Base-by-base conservation (phyloP, 2,888 invertebrate genomes). In the Nowickia ferox region DNA sequence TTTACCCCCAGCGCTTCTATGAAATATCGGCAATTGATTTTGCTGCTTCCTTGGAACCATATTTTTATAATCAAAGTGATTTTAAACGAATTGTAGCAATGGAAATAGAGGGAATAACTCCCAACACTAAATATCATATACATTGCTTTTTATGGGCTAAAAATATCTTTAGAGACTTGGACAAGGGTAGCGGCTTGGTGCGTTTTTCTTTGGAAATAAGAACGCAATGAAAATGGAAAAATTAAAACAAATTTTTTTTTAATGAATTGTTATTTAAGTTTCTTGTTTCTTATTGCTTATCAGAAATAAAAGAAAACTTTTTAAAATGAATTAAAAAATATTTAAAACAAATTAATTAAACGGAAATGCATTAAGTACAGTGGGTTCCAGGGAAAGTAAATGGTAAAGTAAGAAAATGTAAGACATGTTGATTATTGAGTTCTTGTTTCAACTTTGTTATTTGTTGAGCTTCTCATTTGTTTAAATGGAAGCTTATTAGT, bases 91-190 rank as follows among this genome's bases (percentile, higher is more conserved):
- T 61, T 38, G 40, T 78, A 11, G 77, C 77, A 1, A 57, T 77
- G 11, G 66, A 66, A 44, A 22, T 78, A 13, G 30, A 22, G 13
- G 19, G 68, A 46, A 40, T 74, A 5, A 6, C 22, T 0, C 9
- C 55, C 1, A 53, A 72, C 78, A n/a, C 61, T 15, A 66, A 40
- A 69, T 10, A 84, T 66, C 59, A 48, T 3, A 42, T 77, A 19
- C 19, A n/a, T 9, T 71, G 82, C n/a, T 17, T 44, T 53, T 42
- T 83, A 9, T 77, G 77, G 71, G 77, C 77, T 15, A 83, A 72
- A 72, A 65, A 84, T 69, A 69, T 79, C 22, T 9, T 48, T 6
- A 22, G 53, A 9, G 75, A 84, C 42, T 9, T n/a, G 0, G 17
- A 30, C 19, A 63, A 57, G 22, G 75, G 69, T 8, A 8, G 9